Evolutionary conservation across 2,113 vertebrate species (phyloP).

Genomic region (Cygnus atratus): DNA sequence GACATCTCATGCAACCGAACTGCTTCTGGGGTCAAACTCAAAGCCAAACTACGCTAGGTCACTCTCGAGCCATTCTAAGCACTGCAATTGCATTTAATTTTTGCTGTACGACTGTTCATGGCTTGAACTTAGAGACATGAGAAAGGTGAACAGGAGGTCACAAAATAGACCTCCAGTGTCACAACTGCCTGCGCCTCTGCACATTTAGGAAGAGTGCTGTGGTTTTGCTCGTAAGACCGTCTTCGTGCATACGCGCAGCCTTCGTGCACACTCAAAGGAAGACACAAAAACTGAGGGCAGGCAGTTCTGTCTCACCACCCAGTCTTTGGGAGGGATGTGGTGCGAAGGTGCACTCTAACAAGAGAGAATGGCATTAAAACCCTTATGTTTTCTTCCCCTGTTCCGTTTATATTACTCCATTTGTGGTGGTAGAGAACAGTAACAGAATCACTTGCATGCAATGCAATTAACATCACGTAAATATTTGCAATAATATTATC

Average conservation of each 20-base stretch:
- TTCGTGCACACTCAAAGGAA: background rate
- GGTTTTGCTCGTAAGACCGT: background rate
- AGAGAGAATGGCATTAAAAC: background rate
- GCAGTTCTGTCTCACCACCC: background rate
- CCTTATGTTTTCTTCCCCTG: background rate
- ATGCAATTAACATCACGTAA: background rate
- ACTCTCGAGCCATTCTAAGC: background rate
- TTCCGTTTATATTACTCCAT: background rate
- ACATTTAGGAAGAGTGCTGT: background rate
- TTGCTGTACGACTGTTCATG: background rate
- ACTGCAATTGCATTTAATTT: background rate
- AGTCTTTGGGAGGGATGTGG: background rate
- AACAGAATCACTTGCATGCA: background rate
- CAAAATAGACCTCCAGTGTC: background rate
- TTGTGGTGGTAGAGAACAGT: background rate
- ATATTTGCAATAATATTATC: background rate
- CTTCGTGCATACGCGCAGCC: background rate
- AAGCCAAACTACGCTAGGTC: background rate
- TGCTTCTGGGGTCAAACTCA: background rate
- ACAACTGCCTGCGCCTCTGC: background rate
- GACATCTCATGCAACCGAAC: slow-evolving; percentile 2
- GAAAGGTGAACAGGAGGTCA: slow-evolving; percentile 17
- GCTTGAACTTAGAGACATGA: background rate
- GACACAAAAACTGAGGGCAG: background rate
- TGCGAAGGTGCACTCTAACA: background rate